Percentiles rank a stretch among this genome's conserved stretches.
Evolutionary conservation across 2,113 vertebrate species (phyloP).

Genomic region (Thinocorus orbignyianus): DNA sequence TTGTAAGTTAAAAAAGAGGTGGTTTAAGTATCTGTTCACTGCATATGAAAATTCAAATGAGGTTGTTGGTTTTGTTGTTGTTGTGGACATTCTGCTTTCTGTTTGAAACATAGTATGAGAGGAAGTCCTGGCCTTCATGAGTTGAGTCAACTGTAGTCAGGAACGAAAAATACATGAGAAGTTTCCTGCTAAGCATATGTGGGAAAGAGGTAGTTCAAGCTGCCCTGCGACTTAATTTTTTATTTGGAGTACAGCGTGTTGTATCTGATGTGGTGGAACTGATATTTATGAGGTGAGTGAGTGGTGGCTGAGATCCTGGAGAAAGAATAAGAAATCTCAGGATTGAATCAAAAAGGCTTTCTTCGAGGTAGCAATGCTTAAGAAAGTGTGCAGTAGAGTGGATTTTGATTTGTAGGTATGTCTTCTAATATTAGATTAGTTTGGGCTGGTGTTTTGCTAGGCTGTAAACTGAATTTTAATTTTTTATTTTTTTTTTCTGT

Average conservation of each 20-base stretch:
- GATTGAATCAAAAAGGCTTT: background rate
- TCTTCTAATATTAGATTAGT: background rate
- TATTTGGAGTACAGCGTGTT: background rate
- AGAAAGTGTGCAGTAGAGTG: background rate
- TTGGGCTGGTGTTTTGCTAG: background rate
- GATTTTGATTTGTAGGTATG: background rate
- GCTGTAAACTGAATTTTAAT: background rate
- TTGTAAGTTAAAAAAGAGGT: background rate
- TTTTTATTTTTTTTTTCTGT: background rate
- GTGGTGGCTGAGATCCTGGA: background rate
- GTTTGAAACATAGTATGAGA: background rate
- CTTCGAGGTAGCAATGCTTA: background rate
- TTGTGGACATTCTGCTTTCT: background rate
- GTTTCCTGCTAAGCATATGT: background rate
- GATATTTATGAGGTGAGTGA: background rate
- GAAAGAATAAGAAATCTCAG: background rate
- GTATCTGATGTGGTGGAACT: background rate
- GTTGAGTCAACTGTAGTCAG: background rate
- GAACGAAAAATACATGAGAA: background rate
- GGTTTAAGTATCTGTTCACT: background rate
- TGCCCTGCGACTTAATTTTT: background rate
- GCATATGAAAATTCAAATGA: background rate
- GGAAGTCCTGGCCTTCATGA: background rate
- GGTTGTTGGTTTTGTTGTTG: too few relatives aligned
- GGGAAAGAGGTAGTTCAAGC: background rate